Evolutionary conservation across 2,888 invertebrate species (phyloP).

Genomic region (Dastarcus helophoroides): DNA sequence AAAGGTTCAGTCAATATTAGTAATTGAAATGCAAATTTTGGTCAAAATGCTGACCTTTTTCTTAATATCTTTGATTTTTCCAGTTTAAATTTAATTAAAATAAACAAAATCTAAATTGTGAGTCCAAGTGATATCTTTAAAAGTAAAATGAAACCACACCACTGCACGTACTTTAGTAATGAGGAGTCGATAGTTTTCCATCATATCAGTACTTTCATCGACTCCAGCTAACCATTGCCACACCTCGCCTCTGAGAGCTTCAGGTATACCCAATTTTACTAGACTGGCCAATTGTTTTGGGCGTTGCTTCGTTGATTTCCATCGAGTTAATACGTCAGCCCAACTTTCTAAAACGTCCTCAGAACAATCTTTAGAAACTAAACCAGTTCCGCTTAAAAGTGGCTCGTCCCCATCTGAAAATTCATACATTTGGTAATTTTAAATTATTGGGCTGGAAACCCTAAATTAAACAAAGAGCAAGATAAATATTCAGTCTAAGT

Average conservation of each 20-base stretch:
- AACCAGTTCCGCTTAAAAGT: constrained; percentile 92
- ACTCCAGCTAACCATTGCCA: constrained; percentile 93
- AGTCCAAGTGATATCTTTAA: no score
- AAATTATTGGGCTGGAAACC: no score
- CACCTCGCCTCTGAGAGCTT: constrained; percentile 91
- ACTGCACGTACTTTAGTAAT: constrained; percentile 84
- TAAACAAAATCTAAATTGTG: no score
- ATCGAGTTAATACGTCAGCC: constrained; percentile 76
- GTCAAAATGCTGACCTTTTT: no score
- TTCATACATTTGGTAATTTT: no score
- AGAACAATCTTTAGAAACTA: constrained; percentile 92
- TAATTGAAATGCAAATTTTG: no score
- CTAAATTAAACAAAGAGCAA: no score
- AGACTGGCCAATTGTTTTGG: constrained; percentile 74
- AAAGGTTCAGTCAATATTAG: no score
- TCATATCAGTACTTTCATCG: constrained; percentile 70
- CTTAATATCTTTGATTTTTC: no score
- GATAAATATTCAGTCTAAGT: no score
- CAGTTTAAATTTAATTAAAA: no score
- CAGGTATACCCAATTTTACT: constrained; percentile 83
- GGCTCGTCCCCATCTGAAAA: constrained; percentile 86
- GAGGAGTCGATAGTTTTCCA: constrained; percentile 85
- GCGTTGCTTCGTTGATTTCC: constrained; percentile 53
- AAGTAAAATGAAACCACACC: no score
- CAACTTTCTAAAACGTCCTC: constrained; percentile 87